These are phyloP conservation scores for Sesia bembeciformis DNA, from an alignment of 2,888 invertebrate species.

Conservation along the genomic window DNA sequence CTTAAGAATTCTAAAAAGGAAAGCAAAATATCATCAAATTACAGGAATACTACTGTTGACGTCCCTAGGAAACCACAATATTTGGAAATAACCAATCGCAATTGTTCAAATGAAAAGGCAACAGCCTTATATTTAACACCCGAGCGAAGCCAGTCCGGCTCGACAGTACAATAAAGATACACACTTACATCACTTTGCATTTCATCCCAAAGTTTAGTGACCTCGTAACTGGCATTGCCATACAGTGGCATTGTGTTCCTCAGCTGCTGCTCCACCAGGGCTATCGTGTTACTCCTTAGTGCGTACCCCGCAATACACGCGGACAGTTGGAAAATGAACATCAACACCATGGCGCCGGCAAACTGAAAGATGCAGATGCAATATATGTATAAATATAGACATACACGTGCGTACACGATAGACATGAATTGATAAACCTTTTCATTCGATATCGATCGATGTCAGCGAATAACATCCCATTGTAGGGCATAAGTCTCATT, in stretches of 20 bases:
- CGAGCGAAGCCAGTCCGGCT: no score
- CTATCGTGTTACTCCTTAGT: slow-evolving; percentile 69
- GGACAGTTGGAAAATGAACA: slow-evolving; percentile 84
- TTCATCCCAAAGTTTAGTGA: slow-evolving; percentile 74
- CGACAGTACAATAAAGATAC: no score
- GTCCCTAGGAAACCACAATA: no score
- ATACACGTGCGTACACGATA: no score
- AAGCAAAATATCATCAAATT: no score
- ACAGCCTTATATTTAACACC: no score
- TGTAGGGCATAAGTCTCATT: no score
- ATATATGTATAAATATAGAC: no score
- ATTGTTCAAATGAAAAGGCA: no score
- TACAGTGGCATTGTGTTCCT: slow-evolving; percentile 62
- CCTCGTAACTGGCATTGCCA: slow-evolving; percentile 35
- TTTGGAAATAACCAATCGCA: no score
- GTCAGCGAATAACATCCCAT: neutral
- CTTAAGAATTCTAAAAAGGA: no score
- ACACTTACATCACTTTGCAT: slow-evolving; percentile 73
- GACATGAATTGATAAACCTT: neutral
- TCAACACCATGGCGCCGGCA: slow-evolving; percentile 76
- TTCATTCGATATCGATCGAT: neutral
- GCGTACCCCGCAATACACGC: slow-evolving; percentile 85
- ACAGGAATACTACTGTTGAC: no score
- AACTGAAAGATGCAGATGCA: slow-evolving; percentile 63
- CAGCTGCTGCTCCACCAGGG: slow-evolving; percentile 70